Evolutionary conservation across 1,140 invertebrate species (phyloP), one percentile per base, ranked within the genome.

Genomic region (Pseudoatta argentina): DNA sequence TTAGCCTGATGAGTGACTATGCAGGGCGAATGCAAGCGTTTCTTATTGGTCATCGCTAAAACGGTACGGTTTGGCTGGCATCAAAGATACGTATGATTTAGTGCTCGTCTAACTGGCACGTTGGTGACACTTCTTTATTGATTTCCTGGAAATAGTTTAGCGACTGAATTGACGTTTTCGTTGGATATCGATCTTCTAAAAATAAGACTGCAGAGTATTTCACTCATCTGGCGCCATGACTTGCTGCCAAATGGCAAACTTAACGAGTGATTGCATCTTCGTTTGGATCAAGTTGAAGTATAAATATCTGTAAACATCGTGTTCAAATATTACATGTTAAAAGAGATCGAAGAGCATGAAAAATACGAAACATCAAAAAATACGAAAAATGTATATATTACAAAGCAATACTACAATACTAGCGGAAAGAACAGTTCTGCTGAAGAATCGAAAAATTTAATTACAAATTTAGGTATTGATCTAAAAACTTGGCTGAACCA

Each of bases 111-210:
- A 78, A 34, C 57, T 14, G 34, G 30, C 57, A 27, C 77, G 7
- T 44, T 59, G 39, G 34, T 51, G 79, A 83, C 79, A 61, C 64
- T 78, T 61, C 61, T 85, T 85, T 76, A 78, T 78, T 30, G 82
- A 85, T 78, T 34, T 39, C 5, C 61, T 55, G 21, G 63, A 85
- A 78, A 53, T 85, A 64, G 72, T 27, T 57, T 39, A 48, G 34
- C 73, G 61, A 39, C 48, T 7, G 27, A 71, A 77, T 85, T 81
- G 85, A 79, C 76, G 53, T 79, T 86, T 39, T 18, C 64, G 16
- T 61, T 18, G 64, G 24, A 61, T 86, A 86, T 86, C 76, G 85
- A 86, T 81, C 76, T 69, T 86, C 85, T 78, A 79, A 86, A 86
- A 86, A 86, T 86, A 86, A 85, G 30, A 24, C 39, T 30, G 18